Base-by-base conservation (phyloP, 2,113 vertebrate genomes). In the Toxotes chatareus region DNA sequence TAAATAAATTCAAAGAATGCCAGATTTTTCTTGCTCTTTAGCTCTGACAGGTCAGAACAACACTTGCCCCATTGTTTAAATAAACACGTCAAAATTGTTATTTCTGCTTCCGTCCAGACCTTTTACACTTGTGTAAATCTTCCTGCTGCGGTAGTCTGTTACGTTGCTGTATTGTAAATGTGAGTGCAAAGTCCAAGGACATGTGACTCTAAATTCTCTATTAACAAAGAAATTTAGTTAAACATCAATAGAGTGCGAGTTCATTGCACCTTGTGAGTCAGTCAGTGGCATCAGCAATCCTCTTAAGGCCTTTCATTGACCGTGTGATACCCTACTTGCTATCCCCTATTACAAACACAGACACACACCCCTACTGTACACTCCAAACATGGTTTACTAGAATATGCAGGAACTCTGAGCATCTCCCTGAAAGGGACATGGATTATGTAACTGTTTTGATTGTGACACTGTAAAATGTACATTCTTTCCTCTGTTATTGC, bases 201-300 rank as follows among this genome's bases (percentile, higher is more conserved):
- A 91, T 82, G 88, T 90, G 87, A 92, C 49, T 64, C 64, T 56
- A 61, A 91, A 78, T 80, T 73, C 76, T 70, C 67, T 27, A 82
- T 85, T 92, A 90, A 91, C 86, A 88, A 90, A 86, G 80, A 86
- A 90, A 89, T 93, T 83, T 84, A 68, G 92, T 90, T 93, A 88
- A 92, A 86, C 82, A 90, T 94, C 88, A 90, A 86, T 83, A 64
- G 86, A 84, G 76, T 23, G 32, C 34, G 46, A 84, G 92, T 89
- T 89, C 73, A 88, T 84, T 89, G 82, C 80, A 88, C 83, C 72
- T 80, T 73, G 62, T 62, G 59, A 85, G 80, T 89, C 82, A 88
- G 60, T 79, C 62, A 42, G 75, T 62, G 84, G 56, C 89, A 89
- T n/a, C 12, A 80, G 59, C 76, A 91, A 89, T 87, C 89, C 87